phyloP scores from a whole-genome alignment of 1,140 invertebrate species.

The Eupeodes corollae region DNA sequence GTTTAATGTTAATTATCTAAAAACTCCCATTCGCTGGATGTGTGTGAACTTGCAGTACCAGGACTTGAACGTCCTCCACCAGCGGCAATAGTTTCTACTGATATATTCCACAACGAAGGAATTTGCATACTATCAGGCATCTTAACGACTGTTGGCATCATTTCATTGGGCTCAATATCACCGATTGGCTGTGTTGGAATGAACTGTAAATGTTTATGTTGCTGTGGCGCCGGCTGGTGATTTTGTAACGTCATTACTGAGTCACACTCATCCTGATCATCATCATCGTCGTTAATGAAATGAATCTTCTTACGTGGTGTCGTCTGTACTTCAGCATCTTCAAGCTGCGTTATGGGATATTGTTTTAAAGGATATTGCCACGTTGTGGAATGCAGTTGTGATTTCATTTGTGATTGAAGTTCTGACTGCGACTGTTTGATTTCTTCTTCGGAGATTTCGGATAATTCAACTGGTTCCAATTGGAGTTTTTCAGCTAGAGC shows the following conservation, averaged over 20 bases:
- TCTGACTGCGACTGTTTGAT: slow-evolving; percentile 5
- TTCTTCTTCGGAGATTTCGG: slow-evolving; percentile 12
- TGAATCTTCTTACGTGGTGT: slow-evolving; percentile 7
- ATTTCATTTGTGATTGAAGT: slow-evolving; percentile 4
- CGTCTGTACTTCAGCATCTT: slow-evolving; percentile 20
- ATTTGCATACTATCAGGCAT: slow-evolving; percentile 1
- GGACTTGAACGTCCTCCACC: slow-evolving; percentile 1
- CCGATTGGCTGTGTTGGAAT: not conserved
- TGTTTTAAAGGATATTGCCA: not conserved
- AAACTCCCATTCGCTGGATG: slow-evolving; percentile 34
- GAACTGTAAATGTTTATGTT: not conserved
- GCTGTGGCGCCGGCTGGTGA: not conserved
- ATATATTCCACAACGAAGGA: slow-evolving; percentile 16
- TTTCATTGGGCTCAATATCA: not conserved
- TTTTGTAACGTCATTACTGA: slow-evolving; percentile 2
- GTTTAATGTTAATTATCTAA: slow-evolving; percentile 20
- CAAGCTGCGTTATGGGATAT: slow-evolving; percentile 1
- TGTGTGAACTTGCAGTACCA: slow-evolving; percentile 15
- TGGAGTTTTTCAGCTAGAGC: slow-evolving; percentile 20
- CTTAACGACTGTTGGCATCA: slow-evolving; percentile 20
- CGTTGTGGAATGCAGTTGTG: not conserved
- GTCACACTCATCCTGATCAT: slow-evolving; percentile 14
- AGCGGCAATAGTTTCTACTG: slow-evolving; percentile 10
- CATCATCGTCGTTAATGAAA: slow-evolving; percentile 6
- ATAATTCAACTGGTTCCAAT: slow-evolving; percentile 18